Conservation (phyloP, 2,113 vertebrate species). For the Acrocephalus kingi region DNA sequence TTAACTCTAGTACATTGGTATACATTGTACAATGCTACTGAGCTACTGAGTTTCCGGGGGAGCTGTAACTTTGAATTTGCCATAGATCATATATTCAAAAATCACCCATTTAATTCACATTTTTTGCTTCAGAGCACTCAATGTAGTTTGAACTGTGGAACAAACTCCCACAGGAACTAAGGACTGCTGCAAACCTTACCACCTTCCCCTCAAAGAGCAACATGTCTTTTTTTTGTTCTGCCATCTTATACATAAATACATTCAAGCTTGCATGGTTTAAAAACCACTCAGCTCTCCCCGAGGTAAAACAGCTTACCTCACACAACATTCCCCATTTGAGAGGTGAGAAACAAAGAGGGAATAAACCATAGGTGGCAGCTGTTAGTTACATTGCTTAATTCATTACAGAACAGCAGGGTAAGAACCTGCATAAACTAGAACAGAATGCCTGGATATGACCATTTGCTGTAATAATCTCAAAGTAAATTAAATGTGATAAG, state of each 20-base stretch:
- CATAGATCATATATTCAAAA: slow-evolving; percentile 56
- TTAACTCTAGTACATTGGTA: slow-evolving; percentile 36
- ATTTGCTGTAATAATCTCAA: slow-evolving; percentile 4
- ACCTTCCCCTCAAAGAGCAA: neutral
- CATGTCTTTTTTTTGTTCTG: slow-evolving; percentile 6
- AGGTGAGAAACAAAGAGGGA: slow-evolving; percentile 25
- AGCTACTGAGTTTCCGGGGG: slow-evolving; percentile 33
- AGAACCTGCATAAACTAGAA: neutral
- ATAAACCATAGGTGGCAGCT: slow-evolving; percentile 12
- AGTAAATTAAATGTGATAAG: neutral
- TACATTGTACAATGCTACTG: slow-evolving; percentile 23
- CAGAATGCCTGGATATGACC: neutral
- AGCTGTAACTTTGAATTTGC: slow-evolving; percentile 47
- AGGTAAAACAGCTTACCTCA: neutral
- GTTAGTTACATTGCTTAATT: neutral
- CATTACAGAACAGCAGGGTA: neutral
- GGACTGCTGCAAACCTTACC: neutral
- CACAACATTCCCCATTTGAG: neutral
- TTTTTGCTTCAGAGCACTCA: slow-evolving; percentile 47
- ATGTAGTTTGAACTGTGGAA: slow-evolving; percentile 40
- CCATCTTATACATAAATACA: neutral
- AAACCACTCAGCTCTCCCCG: neutral
- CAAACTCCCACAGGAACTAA: slow-evolving; percentile 49
- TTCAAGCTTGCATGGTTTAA: neutral
- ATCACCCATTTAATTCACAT: slow-evolving; percentile 42